Evolutionary conservation across 2,113 vertebrate genomes (phyloP).

Genomic region (Isurus oxyrinchus): DNA sequence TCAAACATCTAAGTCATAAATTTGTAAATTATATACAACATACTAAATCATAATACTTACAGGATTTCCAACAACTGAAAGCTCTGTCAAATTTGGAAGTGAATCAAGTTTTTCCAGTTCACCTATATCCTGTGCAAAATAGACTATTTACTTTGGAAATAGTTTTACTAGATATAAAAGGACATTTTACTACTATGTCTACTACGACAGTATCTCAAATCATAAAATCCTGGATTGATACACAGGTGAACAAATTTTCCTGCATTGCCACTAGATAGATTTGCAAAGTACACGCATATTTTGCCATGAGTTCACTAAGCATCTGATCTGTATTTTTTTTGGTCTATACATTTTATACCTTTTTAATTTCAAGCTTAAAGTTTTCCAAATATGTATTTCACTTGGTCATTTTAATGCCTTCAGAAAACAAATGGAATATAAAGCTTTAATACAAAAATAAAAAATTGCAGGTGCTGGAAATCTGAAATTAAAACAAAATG

Average conservation of each 20-base stretch:
- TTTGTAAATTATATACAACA: background rate
- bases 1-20: background rate
- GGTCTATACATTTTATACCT: background rate
- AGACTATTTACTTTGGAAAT: background rate
- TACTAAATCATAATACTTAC: slow-evolving; percentile 54
- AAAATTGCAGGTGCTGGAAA: background rate
- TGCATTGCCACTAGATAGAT: background rate
- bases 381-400: background rate
- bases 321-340: background rate
- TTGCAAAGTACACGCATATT: background rate
- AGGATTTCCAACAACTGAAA: slow-evolving; percentile 72
- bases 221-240: background rate
- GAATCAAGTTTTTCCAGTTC: slow-evolving; percentile 73
- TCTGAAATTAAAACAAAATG: background rate
- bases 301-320: background rate
- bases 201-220: background rate
- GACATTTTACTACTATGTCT: background rate
- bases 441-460: background rate
- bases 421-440: background rate
- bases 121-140: slow-evolving; percentile 57
- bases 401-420: background rate
- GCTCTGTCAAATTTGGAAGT: slow-evolving; percentile 65
- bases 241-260: background rate
- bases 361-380: background rate
- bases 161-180: background rate